A percentile compares a stretch with the other conserved stretches of the same genome.
Conservation (phyloP, 2,888 invertebrate genomes). For the Embidobia sp. region DNA sequence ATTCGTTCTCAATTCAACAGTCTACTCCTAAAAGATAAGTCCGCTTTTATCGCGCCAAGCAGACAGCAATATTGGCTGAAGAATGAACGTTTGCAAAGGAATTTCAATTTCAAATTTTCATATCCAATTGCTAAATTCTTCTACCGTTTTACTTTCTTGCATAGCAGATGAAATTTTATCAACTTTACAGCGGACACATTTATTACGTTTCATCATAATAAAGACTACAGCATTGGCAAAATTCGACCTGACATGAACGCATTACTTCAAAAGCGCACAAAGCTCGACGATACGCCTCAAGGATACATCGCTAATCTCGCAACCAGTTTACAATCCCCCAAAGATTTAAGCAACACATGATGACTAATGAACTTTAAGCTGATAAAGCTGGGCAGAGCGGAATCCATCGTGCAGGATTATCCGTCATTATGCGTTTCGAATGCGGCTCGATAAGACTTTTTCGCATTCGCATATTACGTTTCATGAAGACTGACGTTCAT, state of each 20-base stretch:
- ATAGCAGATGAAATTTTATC: no score
- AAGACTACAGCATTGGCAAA: no score
- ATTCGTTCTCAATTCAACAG: slow-evolving; percentile 31
- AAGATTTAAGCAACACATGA: slow-evolving; percentile 33
- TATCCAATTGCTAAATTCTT: no score
- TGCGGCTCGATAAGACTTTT: slow-evolving; percentile 11
- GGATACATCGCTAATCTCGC: slow-evolving; percentile 29
- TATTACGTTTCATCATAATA: no score
- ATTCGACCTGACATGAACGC: no score
- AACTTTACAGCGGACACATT: no score
- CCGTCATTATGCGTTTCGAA: slow-evolving; percentile 18
- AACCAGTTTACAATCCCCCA: slow-evolving; percentile 41
- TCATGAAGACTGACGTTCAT: slow-evolving; percentile 10
- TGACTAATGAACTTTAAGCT: slow-evolving; percentile 59
- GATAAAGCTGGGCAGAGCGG: slow-evolving; percentile 28
- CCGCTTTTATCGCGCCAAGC: neutral
- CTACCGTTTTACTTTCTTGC: no score
- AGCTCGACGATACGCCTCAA: no score
- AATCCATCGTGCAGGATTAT: slow-evolving; percentile 37
- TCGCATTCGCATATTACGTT: neutral
- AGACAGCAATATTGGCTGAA: neutral
- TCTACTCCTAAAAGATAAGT: slow-evolving; percentile 9
- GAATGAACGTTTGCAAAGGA: neutral
- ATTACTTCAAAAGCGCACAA: no score
- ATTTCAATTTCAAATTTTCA: no score